Evolutionary conservation across 2,113 vertebrate genomes (phyloP).

Genomic region (Eupsittula cactorum): DNA sequence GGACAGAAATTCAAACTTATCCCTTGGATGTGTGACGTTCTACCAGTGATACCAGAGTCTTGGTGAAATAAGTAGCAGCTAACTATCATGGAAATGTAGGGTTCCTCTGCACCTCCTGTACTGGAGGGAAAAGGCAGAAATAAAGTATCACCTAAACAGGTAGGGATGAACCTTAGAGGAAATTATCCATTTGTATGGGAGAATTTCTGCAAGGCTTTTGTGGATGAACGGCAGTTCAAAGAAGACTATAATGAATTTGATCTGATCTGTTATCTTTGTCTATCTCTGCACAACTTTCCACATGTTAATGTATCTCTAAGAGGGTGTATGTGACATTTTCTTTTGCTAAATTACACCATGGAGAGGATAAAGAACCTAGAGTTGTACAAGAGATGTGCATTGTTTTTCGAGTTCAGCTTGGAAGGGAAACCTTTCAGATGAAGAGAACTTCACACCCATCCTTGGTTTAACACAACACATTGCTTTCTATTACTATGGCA

Average conservation of each 20-base stretch:
- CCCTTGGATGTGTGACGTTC: neutral
- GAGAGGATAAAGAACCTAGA: neutral
- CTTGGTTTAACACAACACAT: neutral
- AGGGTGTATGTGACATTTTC: neutral
- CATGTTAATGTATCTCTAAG: neutral
- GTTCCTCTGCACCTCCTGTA: neutral
- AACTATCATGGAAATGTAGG: fast-evolving
- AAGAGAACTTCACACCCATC: neutral
- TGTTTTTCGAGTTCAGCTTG: neutral
- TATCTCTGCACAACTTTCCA: neutral
- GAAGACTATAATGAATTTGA: neutral
- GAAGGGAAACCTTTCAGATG: neutral
- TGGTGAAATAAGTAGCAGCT: neutral
- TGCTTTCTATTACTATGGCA: neutral
- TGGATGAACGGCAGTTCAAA: neutral
- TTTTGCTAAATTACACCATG: neutral
- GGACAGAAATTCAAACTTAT: neutral
- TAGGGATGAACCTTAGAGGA: neutral
- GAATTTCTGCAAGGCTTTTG: neutral
- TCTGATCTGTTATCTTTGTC: neutral
- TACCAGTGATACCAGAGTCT: neutral
- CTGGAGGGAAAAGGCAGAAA: neutral
- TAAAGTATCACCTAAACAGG: neutral
- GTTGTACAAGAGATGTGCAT: neutral
- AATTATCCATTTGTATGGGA: neutral